These are phyloP conservation scores for Mastomys natalensis DNA, from an alignment of 2,113 vertebrate species.

Conservation along the genomic window DNA sequence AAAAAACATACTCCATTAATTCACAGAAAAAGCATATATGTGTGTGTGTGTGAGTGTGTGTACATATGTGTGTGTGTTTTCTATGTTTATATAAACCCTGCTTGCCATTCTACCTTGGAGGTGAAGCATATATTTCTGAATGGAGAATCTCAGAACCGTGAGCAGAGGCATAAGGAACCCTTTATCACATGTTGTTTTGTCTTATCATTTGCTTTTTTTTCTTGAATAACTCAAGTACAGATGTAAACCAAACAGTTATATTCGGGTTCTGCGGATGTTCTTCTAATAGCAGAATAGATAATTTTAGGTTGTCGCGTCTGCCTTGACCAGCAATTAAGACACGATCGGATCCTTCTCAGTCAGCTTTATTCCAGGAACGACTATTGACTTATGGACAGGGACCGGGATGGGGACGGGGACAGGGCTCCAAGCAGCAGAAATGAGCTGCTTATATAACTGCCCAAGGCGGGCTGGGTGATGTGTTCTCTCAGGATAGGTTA, in stretches of 20 bases:
- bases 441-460: too few relatives aligned
- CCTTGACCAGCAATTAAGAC: too few relatives aligned
- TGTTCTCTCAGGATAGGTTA: too few relatives aligned
- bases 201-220: neutral
- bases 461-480: too few relatives aligned
- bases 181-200: neutral
- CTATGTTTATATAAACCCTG: neutral
- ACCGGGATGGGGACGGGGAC: too few relatives aligned
- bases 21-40: neutral
- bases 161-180: neutral
- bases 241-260: neutral
- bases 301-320: too few relatives aligned
- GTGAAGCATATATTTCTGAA: neutral
- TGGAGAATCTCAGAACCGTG: neutral
- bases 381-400: too few relatives aligned
- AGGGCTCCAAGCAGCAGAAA: too few relatives aligned
- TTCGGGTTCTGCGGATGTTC: neutral
- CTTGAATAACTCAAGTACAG: neutral
- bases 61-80: accelerated
- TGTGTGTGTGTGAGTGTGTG: neutral
- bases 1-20: neutral
- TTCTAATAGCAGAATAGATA: neutral
- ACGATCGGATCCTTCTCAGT: too few relatives aligned
- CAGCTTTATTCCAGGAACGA: too few relatives aligned
- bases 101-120: neutral